Evolutionary conservation across 2,113 vertebrate genomes (phyloP), one percentile per base, ranked within the genome.

Genomic region (Hippoglossus stenolepis): DNA sequence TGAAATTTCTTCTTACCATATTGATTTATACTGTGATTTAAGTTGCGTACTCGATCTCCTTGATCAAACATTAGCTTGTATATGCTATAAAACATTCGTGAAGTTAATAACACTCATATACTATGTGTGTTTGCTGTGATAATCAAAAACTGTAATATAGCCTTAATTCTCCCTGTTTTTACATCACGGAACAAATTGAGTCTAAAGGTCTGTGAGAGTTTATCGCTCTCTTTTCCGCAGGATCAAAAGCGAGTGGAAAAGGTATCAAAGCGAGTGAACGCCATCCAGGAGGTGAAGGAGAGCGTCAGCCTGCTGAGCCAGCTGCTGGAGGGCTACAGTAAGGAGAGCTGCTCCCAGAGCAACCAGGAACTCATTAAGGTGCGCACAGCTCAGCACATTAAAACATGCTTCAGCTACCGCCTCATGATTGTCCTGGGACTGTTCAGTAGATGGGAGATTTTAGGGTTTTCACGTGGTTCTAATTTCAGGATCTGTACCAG

Each of bases 211-310:
- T 24, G 43, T 38, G 35, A 38, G 35, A 65, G 17, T 8, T 2
- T 18, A 31, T 28, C 4, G 10, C 20, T 18, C 38, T 69, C 28
- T 3, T 4, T 14, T 40, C 9, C 11, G 54, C 47, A 95, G 98
- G 98, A 99, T 85, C 97, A 99, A 87, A 98, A 98, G 79, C 96
- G 97, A 11, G 97, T 97, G 95, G 97, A 99, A 86, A 99, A 98
- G 89, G 97, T 98, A 61, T 98, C 98, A 0, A 97, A 97, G 94
- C 93, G 98, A n/a, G 95, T 97, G 49, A 97, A 96, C 0, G 95
- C 97, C 82, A 98, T 99, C 1, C 96, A 98, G 90, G 97, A 98
- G 84, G 97, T 99, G 83, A 98, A 98, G 85, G 97, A 97, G 91
- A 98, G 96, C 0, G 97, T 99, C 75, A 96, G 93, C 65, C 94